Conservation (phyloP, 2,888 invertebrate genomes). For the Prenolepis imparis region DNA sequence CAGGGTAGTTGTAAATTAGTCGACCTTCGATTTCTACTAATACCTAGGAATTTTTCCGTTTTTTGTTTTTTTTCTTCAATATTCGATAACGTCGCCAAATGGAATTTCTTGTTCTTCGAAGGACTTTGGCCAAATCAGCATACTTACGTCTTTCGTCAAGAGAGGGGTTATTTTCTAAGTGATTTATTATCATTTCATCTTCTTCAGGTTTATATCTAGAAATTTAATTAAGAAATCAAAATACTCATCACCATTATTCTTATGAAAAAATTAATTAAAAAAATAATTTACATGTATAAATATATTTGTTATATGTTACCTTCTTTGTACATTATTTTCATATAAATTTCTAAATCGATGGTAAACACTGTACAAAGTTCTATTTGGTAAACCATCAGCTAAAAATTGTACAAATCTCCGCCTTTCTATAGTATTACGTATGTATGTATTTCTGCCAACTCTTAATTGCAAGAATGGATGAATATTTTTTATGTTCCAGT, state of each 20-base stretch:
- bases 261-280: neutral
- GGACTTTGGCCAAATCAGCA: constrained; percentile 77
- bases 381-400: constrained; percentile 78
- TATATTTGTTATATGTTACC: constrained; percentile 65
- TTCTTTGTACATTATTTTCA: constrained; percentile 64
- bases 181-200: constrained; percentile 78
- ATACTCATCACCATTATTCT: neutral
- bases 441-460: constrained; percentile 62
- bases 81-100: constrained; percentile 82
- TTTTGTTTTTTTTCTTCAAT: constrained; percentile 53
- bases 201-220: constrained; percentile 78
- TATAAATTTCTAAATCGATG: constrained; percentile 80
- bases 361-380: constrained; percentile 83
- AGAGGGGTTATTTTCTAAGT: constrained; percentile 71
- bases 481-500: constrained; percentile 74
- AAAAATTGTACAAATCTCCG: constrained; percentile 82
- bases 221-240: constrained; percentile 26
- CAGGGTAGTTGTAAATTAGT: too few species aligned
- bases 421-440: constrained; percentile 72
- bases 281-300: constrained; percentile 10
- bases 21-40: neutral
- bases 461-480: constrained; percentile 78
- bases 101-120: constrained; percentile 82
- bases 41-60: neutral
- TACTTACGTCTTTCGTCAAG: constrained; percentile 73